These are phyloP conservation scores for Geotrypetes seraphini DNA, from an alignment of 2,797 vertebrate genomes.

Conservation along the genomic window DNA sequence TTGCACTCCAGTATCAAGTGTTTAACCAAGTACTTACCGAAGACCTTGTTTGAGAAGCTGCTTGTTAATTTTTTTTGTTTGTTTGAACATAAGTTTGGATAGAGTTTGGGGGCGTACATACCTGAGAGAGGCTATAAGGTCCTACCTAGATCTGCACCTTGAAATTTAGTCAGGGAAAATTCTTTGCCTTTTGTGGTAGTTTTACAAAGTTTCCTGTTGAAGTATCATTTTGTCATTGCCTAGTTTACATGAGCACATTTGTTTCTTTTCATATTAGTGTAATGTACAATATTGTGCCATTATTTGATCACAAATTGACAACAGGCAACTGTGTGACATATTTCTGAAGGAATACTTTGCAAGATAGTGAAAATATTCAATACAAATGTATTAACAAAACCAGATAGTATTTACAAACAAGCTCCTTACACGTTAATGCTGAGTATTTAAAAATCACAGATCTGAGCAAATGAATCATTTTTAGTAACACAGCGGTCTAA, in stretches of 20 bases:
- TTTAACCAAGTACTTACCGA: slow-evolving; percentile 53
- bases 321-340: not conserved
- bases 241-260: slow-evolving; percentile 8
- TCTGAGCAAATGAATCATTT: too few species aligned
- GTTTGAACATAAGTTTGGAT: slow-evolving; percentile 27
- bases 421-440: too few species aligned
- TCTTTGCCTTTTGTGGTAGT: slow-evolving; percentile 12
- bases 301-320: not conserved
- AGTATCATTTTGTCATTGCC: slow-evolving; percentile 1
- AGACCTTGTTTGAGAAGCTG: slow-evolving; percentile 45
- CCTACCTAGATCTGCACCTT: slow-evolving; percentile 44
- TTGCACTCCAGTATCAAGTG: slow-evolving; percentile 61
- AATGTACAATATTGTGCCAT: not conserved
- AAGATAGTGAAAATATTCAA: not conserved
- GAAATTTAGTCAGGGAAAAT: slow-evolving; percentile 58
- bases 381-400: slow-evolving; percentile 15
- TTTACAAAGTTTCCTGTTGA: slow-evolving; percentile 20
- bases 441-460: too few species aligned
- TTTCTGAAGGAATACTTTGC: not conserved
- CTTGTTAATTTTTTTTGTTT: slow-evolving; percentile 38
- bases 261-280: not conserved
- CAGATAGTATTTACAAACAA: slow-evolving; percentile 4
- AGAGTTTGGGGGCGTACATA: slow-evolving; percentile 5
- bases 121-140: slow-evolving; percentile 26
- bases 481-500: too few species aligned